Evolutionary conservation across 1,140 invertebrate genomes (phyloP), one percentile per base, ranked within the genome.

Genomic region (Macrotrachela quadricornifera): DNA sequence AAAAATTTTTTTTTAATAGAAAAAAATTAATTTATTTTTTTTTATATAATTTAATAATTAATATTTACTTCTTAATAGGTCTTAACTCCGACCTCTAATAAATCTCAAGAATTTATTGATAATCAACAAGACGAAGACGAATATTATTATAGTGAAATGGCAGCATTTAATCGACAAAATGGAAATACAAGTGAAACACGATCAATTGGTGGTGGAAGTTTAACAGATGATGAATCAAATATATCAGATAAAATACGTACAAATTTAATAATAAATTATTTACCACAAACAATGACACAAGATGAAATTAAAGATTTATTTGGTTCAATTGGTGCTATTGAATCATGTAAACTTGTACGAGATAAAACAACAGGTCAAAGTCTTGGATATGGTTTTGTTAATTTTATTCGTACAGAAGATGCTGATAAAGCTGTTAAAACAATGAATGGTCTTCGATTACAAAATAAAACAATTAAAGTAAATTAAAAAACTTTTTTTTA

Each of bases 251-350:
- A 92, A 74, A 30, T 30, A 30, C 21, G 21, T 75, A 74, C 72
- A n/a, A 99, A 97, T 75, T 78, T 99, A 57, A 97, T 99, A 68
- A 91, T 99, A 59, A 97, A 99, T 72, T 99, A 97, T 71, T 76
- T 99, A 64, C 92, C 92, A 46, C 92, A 97, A 74, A 92, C 84
- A 51, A 97, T 97, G 92, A 91, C 87, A 21, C 92, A 97, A 72
- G 92, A 97, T 69, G 91, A 97, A 70, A 92, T 96, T 56, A 76
- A 87, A 54, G 88, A 85, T 46, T 75, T 99, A 46, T 99, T 99
- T 72, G 85, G 85, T 16, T 90, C 84, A 63, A 92, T 96, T 65
- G 91, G 91, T 44, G 90, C 96, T 70, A 85, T 99, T 49, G 91
- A 97, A 69, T 92, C 86, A 62, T 99, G 92, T 75, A 99, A 97